Evolutionary conservation across 2,888 invertebrate genomes (phyloP).

Genomic region (Selenia dentaria): DNA sequence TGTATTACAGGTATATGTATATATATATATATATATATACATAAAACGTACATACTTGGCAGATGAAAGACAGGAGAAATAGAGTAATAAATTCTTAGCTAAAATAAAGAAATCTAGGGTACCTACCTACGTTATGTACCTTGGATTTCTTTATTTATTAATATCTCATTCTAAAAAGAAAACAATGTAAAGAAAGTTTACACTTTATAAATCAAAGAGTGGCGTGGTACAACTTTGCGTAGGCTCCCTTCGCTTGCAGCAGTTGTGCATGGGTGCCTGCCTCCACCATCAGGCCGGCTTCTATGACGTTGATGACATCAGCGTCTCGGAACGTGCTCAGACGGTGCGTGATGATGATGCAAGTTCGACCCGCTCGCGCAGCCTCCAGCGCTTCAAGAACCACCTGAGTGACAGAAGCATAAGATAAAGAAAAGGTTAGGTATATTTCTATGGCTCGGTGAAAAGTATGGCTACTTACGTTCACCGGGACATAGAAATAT

Average conservation of each 20-base stretch:
- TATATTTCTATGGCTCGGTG: too few relatives aligned
- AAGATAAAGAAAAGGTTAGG: too few relatives aligned
- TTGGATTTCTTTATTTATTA: too few relatives aligned
- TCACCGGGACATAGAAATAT: too few relatives aligned
- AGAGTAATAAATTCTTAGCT: too few relatives aligned
- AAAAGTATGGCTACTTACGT: too few relatives aligned
- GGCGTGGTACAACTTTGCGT: constrained; percentile 73
- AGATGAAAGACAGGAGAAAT: too few relatives aligned
- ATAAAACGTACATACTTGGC: too few relatives aligned
- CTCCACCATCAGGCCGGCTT: constrained; percentile 87
- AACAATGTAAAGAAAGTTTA: background rate
- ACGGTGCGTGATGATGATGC: constrained; percentile 94
- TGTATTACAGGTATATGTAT: too few relatives aligned
- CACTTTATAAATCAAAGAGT: constrained; percentile 4
- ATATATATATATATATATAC: too few relatives aligned
- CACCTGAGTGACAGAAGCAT: constrained; percentile 79
- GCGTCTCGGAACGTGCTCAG: constrained; percentile 93
- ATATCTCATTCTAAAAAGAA: background rate
- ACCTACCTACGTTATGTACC: too few relatives aligned
- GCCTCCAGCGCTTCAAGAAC: constrained; percentile 93
- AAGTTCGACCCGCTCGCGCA: constrained; percentile 92
- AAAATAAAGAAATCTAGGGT: too few relatives aligned
- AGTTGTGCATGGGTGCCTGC: constrained; percentile 86
- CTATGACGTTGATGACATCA: constrained; percentile 93
- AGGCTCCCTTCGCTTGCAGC: constrained; percentile 84